Evolutionary conservation across 2,797 vertebrate genomes (phyloP).

Genomic region (Atherinosoma microstoma): DNA sequence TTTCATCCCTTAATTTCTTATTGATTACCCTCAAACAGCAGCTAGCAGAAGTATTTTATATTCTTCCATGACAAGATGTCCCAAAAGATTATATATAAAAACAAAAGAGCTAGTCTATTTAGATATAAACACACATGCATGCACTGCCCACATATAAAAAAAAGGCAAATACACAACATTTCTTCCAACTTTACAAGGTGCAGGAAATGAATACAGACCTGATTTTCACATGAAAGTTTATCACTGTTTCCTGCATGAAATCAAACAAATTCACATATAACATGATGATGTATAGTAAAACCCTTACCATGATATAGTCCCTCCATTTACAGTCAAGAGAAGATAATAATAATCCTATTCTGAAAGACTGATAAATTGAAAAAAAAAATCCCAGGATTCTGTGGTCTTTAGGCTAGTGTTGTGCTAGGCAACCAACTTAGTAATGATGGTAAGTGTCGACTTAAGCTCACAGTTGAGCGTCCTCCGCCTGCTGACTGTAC

Average conservation of each 20-base stretch:
- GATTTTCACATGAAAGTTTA: neutral
- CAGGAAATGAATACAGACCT: slow-evolving; percentile 2
- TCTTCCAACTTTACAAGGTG: neutral
- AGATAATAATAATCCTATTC: slow-evolving; percentile 25
- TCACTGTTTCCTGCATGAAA: slow-evolving; percentile 6
- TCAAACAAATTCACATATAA: slow-evolving; percentile 6
- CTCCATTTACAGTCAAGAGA: slow-evolving; percentile 69
- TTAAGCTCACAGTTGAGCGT: slow-evolving; percentile 56
- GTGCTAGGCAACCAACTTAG: slow-evolving; percentile 52
- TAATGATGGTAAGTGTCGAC: slow-evolving; percentile 62
- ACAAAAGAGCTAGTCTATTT: too few species aligned
- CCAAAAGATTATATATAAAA: too few species aligned
- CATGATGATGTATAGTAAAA: neutral
- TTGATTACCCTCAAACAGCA: too few species aligned
- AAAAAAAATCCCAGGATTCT: slow-evolving; percentile 56
- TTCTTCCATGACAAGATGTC: too few species aligned
- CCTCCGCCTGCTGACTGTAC: slow-evolving; percentile 51
- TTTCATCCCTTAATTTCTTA: too few species aligned
- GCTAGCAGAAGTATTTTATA: too few species aligned
- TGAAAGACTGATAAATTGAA: slow-evolving; percentile 47
- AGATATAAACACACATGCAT: too few species aligned
- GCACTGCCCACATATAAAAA: too few species aligned
- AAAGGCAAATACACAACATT: neutral
- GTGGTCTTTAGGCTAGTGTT: slow-evolving; percentile 38
- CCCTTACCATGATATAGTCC: slow-evolving; percentile 80